Evolutionary conservation across 2,888 invertebrate genomes (phyloP).

Genomic region (Drosophila koepferae): DNA sequence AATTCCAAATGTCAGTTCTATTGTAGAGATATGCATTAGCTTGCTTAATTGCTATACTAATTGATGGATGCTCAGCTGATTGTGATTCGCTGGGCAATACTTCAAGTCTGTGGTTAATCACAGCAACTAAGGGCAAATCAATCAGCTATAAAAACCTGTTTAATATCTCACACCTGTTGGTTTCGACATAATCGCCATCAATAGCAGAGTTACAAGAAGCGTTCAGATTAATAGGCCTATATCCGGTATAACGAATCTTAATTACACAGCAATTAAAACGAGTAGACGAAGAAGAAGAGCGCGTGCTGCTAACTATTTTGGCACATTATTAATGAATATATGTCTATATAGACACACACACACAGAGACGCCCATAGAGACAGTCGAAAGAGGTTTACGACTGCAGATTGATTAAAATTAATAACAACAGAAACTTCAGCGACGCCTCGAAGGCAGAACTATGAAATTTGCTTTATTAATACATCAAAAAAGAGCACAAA

Average conservation of each 20-base stretch:
- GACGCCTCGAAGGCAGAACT: constrained; percentile 28
- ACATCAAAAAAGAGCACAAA: constrained; percentile 23
- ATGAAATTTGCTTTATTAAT: constrained; percentile 52
- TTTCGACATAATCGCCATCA: constrained; percentile 19
- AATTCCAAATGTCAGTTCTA: background rate
- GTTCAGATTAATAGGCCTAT: constrained; percentile 62
- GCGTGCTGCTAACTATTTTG: constrained; percentile 58
- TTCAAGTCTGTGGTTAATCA: constrained; percentile 28
- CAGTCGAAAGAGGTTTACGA: constrained; percentile 4
- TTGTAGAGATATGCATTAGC: constrained; percentile 5
- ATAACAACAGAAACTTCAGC: constrained; percentile 20
- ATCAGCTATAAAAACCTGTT: constrained; percentile 45
- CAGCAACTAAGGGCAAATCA: constrained; percentile 51
- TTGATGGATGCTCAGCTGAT: background rate
- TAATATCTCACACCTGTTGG: constrained; percentile 22
- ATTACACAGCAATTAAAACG: constrained; percentile 59
- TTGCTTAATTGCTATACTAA: constrained; percentile 2
- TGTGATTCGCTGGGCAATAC: constrained; percentile 1
- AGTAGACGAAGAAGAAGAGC: constrained; percentile 17
- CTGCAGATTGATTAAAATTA: constrained; percentile 42
- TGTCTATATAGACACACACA: constrained; percentile 17
- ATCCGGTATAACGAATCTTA: constrained; percentile 76
- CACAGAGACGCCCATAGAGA: background rate
- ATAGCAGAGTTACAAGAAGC: constrained; percentile 41
- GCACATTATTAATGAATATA: constrained; percentile 66